Percentiles rank a stretch among this genome's conserved stretches.
Evolutionary conservation across 1,140 invertebrate species (phyloP).

Genomic region (Dinoponera quadriceps): DNA sequence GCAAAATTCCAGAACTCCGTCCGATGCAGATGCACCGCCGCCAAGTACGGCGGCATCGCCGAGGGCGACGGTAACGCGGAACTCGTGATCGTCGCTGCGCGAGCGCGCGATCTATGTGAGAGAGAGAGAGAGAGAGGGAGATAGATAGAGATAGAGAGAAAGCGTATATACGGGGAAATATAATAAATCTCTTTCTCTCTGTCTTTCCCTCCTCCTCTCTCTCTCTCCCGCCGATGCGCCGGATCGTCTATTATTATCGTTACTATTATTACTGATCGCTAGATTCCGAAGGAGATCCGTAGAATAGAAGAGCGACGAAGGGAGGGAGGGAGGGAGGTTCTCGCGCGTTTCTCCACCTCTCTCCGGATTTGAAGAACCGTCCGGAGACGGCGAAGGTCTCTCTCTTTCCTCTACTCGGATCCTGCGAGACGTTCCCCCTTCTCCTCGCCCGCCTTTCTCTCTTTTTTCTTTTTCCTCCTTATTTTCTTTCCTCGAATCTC

Average conservation of each 20-base stretch:
- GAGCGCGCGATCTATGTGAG: constrained; percentile 1
- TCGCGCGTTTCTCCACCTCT: neutral
- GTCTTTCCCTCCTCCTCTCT: no score
- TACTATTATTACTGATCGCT: neutral
- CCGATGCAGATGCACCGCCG: neutral
- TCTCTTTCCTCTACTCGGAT: neutral
- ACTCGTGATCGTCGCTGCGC: constrained; percentile 62
- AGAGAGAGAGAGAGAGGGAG: neutral
- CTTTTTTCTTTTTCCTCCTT: no score
- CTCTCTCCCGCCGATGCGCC: no score
- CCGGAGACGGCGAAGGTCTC: no score
- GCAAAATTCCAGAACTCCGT: constrained; percentile 65
- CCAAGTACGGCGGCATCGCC: constrained; percentile 58
- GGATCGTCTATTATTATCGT: neutral
- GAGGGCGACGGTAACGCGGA: constrained; percentile 59
- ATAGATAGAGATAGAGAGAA: constrained; percentile 13
- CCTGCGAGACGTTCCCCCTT: neutral
- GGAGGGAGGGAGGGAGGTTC: no score
- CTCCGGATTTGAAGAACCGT: neutral
- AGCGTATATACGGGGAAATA: neutral
- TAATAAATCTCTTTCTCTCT: no score
- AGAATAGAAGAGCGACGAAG: no score
- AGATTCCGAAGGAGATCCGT: neutral
- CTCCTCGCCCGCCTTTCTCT: no score
- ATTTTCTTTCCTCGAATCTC: no score